A percentile compares a stretch with the other conserved stretches of the same genome.
These are phyloP conservation scores for Yponomeuta cagnagella DNA, from an alignment of 2,888 invertebrate species.

Conservation along the genomic window DNA sequence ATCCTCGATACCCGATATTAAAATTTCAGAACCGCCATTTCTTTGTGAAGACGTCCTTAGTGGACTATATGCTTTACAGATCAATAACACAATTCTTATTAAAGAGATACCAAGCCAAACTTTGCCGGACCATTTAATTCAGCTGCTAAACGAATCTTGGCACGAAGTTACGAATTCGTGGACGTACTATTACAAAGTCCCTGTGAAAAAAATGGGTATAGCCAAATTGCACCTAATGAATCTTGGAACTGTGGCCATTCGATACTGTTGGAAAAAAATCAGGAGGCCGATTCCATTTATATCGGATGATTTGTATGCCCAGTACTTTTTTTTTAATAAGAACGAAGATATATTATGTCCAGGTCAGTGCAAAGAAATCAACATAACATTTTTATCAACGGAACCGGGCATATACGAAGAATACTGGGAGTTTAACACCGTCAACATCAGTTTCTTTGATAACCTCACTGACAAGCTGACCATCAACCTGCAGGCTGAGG, in stretches of 20 bases:
- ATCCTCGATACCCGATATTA: conserved; percentile 40
- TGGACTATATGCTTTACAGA: conserved; percentile 48
- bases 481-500: conserved; percentile 51
- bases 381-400: conserved; percentile 64
- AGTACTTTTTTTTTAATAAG: conserved; percentile 75
- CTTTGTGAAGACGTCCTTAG: conserved; percentile 23
- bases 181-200: conserved; percentile 62
- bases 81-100: conserved; percentile 51
- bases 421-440: conserved; percentile 64
- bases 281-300: conserved; percentile 43
- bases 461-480: conserved; percentile 38
- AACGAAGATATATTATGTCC: conserved; percentile 71
- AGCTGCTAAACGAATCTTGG: conserved; percentile 36
- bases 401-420: conserved; percentile 55
- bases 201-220: conserved; percentile 44
- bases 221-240: conserved; percentile 62
- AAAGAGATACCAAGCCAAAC: conserved; percentile 41
- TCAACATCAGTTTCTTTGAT: conserved; percentile 56
- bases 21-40: conserved; percentile 24
- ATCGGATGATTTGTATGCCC: conserved; percentile 43
- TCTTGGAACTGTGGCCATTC: conserved; percentile 62
- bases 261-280: conserved; percentile 68
- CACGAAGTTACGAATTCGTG: conserved; percentile 47
- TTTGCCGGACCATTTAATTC: conserved; percentile 28
- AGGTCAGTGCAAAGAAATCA: conserved; percentile 57